A percentile compares a stretch with the other conserved stretches of the same genome.
Evolutionary conservation across 1,140 invertebrate genomes (phyloP).

Genomic region (Pararge aegeria): DNA sequence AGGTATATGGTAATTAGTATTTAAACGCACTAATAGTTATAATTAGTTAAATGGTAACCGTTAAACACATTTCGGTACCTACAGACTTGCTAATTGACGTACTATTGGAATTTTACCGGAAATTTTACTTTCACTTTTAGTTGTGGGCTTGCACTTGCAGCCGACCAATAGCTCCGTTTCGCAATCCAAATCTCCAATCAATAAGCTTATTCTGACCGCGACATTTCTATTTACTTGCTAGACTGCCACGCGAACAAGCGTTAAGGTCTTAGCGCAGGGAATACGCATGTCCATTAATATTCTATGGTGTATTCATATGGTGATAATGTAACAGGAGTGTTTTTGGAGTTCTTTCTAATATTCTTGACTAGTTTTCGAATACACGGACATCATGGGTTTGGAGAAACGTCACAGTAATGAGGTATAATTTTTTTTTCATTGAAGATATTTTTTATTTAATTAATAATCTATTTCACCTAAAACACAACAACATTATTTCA

Average conservation of each 20-base stretch:
- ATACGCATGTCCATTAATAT: not conserved
- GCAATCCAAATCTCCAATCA: conserved; percentile 15
- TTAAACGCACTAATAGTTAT: not conserved
- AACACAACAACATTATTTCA: too few species aligned
- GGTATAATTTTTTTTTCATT: conserved; percentile 24
- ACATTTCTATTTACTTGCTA: not conserved
- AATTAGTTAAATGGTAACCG: not conserved
- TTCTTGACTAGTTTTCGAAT: not conserved
- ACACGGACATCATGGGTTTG: not conserved
- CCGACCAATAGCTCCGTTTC: conserved; percentile 17
- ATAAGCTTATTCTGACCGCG: conserved; percentile 7
- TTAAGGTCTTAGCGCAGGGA: too few species aligned
- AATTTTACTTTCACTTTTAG: conserved; percentile 25
- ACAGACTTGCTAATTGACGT: too few species aligned
- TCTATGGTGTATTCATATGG: not conserved
- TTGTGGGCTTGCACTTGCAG: not conserved
- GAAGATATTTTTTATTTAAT: too few species aligned
- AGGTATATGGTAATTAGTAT: not conserved
- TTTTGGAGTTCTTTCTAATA: not conserved
- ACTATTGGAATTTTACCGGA: not conserved
- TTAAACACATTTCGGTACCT: not conserved
- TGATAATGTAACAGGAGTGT: not conserved
- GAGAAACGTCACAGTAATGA: conserved; percentile 8
- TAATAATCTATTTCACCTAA: too few species aligned
- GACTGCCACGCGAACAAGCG: conserved; percentile 19